Base-by-base conservation (phyloP, 2,888 invertebrate genomes). In the Quadriops clusia region DNA sequence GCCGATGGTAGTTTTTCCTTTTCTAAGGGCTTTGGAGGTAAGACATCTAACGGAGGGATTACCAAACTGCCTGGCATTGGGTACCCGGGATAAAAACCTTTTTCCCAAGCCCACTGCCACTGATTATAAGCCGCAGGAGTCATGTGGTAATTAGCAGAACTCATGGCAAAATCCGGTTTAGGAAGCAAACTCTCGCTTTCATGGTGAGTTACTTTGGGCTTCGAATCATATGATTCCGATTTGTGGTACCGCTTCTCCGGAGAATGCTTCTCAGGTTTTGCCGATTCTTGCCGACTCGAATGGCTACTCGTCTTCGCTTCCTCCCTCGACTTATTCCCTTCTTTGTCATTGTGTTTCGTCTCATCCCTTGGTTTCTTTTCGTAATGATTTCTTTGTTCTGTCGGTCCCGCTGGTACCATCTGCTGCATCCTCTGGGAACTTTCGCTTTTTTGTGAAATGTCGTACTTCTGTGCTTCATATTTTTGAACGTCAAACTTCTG, bases 31-130 rank as follows among this genome's bases (percentile, higher is more conserved):
- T 28, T 32, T n/a, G 2, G 28, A 2, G 54, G 52, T 25, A 59
- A 41, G 43, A 58, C 58, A 24, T 59, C 61, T 30, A 61, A 38
- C 3, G 56, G 56, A 8, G 48, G 54, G 50, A 47, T 56, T 49
- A 41, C 54, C 30, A 48, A 30, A n/a, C n/a, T n/a, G 2, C 58
- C 27, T 11, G 34, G 51, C 49, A 60, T 53, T 3, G 56, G 44
- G 38, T 59, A 59, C n/a, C 49, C 45, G 26, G 53, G 48, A 45
- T 72, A 73, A 16, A 56, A 43, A 35, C 63, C 67, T 41, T 72
- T 71, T 30, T 70, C 69, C 5, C 64, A 50, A 40, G 72, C 70
- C 72, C 72, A 72, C 14, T 57, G 67, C 49, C 76, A 73, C 67
- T 75, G 75, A 44, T 70, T 70, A 43, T 76, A 77, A 1, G 71